A percentile compares a stretch with the other conserved stretches of the same genome.
Conservation (phyloP, 2,888 invertebrate genomes). For the Ophion costatus region DNA sequence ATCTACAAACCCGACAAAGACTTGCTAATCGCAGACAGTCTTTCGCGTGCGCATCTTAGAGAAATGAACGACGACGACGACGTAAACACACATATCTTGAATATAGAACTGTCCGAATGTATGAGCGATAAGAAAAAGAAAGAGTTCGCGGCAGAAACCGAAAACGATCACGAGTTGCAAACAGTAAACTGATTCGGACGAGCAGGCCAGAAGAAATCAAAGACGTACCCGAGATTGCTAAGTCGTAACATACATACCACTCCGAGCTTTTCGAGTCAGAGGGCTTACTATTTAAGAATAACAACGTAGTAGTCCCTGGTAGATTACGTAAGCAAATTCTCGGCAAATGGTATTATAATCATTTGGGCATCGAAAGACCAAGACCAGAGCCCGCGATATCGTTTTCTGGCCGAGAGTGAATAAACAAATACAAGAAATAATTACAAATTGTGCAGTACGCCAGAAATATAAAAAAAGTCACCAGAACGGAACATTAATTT, state of each 20-base stretch:
- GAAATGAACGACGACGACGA: constrained; percentile 45
- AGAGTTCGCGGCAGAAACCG: constrained; percentile 54
- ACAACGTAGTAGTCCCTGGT: constrained; percentile 46
- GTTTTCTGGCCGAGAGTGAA: constrained; percentile 56
- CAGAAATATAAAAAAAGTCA: background rate
- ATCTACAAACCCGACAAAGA: constrained; percentile 60
- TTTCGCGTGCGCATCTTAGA: constrained; percentile 61
- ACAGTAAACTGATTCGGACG: constrained; percentile 31
- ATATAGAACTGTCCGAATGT: constrained; percentile 38
- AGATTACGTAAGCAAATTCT: constrained; percentile 48
- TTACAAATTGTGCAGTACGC: constrained; percentile 32
- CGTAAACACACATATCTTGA: constrained; percentile 54
- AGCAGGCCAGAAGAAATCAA: constrained; percentile 61
- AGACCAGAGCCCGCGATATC: constrained; percentile 44
- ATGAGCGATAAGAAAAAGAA: constrained; percentile 46
- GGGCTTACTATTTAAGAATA: constrained; percentile 53
- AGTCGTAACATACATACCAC: constrained; percentile 56
- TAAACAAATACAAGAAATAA: constrained; percentile 47
- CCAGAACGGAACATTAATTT: constrained; percentile 43
- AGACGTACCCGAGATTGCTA: constrained; percentile 56
- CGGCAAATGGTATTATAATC: constrained; percentile 42
- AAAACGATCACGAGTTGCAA: constrained; percentile 61
- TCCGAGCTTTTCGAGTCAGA: constrained; percentile 42
- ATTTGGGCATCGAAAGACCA: constrained; percentile 54
- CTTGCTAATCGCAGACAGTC: constrained; percentile 23